Evolutionary conservation across 2,797 vertebrate species (phyloP), one percentile per base, ranked within the genome.

Genomic region (Tragelaphus eurycerus): DNA sequence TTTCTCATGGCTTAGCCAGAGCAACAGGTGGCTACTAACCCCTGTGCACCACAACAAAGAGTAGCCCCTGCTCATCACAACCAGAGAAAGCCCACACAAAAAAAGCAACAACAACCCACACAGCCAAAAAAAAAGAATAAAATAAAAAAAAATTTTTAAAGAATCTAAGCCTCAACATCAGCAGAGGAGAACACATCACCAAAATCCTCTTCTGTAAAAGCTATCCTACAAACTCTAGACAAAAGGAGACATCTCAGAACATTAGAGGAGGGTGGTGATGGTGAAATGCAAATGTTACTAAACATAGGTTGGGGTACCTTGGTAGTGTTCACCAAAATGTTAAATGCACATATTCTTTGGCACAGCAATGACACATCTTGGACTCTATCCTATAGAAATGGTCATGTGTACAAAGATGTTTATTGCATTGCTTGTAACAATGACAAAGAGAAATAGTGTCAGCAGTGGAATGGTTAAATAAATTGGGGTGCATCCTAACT

Each of bases 61-160:
- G 67, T 38, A 71, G 34, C 19, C 19, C 19, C 34, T 71, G 67
- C 34, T 71, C 67, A 38, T 71, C 67, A 43, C 71, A 74, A 46
- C 38, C 38, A 74, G 21, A 74, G 71, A 43, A 74, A 74, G 71
- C 6, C 21, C 23, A 74, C 38, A 74, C 71, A 27, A 8, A 74
- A 74, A 74, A 46, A 43, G 38, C 6, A 14, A 74, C 23, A 43
- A 46, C 1, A 23, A 46, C 71, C 71, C 71, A 74, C 38, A 74
- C 12, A 43, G 38, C 11, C 71, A 74, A 43, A 74, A 74, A 25
- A 74, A 46, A 74, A 13, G 38, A 74, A 74, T 74, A 74, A 14
- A 25, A 27, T 27, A 0, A 4, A 14, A 25, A 21, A 21, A 31
- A 27, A 0, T 6, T 6, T 64, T 62, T n/a, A 8, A 12, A 57